A percentile compares a stretch with the other conserved stretches of the same genome.
Conservation (phyloP, 2,888 invertebrate genomes). For the Empis livida region DNA sequence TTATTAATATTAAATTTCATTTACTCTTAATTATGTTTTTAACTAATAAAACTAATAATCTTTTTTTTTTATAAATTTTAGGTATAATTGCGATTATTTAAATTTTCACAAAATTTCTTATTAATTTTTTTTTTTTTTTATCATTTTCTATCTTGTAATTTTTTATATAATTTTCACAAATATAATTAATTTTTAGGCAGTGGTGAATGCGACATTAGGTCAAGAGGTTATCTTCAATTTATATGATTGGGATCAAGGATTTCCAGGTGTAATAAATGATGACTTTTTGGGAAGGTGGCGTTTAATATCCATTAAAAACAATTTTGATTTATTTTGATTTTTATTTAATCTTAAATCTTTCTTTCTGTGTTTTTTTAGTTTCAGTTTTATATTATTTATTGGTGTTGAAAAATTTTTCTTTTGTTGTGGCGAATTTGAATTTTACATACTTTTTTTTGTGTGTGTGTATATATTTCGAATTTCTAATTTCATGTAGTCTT, state of each 20-base stretch:
- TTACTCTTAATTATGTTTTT: too few relatives aligned
- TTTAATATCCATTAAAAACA: not conserved
- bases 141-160: not conserved
- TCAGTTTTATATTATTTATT: not conserved
- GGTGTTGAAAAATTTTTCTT: too few relatives aligned
- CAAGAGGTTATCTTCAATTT: slow-evolving; percentile 62
- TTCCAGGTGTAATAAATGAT: slow-evolving; percentile 64
- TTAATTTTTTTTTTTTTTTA: not conserved
- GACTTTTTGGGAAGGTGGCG: slow-evolving; percentile 75
- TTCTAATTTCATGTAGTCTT: too few relatives aligned
- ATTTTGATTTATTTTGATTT: not conserved
- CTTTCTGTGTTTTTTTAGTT: slow-evolving; percentile 1
- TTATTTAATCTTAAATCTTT: not conserved
- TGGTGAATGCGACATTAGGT: slow-evolving; percentile 59
- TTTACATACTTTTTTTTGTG: not conserved
- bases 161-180: not conserved
- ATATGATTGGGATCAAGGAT: slow-evolving; percentile 75
- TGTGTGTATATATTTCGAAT: not conserved
- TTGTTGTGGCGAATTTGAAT: not conserved
- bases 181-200: slow-evolving; percentile 44
- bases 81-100: too few relatives aligned
- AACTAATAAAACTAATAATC: too few relatives aligned
- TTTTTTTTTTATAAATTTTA: too few relatives aligned
- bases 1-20: too few relatives aligned
- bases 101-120: too few relatives aligned